phyloP scores from a whole-genome alignment of 2,888 invertebrate species.

The Drosophila dives region DNA sequence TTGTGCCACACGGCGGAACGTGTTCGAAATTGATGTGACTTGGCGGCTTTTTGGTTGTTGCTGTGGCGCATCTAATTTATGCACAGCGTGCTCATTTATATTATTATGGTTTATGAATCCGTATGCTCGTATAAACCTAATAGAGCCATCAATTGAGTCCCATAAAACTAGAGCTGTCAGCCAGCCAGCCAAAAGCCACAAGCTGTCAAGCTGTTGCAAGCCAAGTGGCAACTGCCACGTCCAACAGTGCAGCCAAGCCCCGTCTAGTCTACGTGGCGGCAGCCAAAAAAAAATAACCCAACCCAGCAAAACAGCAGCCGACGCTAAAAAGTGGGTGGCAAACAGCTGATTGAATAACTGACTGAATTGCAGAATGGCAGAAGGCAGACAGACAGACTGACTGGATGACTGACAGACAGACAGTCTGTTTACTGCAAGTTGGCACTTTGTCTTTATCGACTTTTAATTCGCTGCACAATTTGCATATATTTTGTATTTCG shows the following conservation, averaged over 20 bases:
- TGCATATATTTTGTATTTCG: slow-evolving; percentile 54
- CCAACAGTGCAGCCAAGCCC: slow-evolving; percentile 53
- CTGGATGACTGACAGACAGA: slow-evolving; percentile 17
- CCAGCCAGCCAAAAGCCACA: slow-evolving; percentile 1
- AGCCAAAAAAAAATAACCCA: slow-evolving; percentile 3
- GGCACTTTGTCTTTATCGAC: slow-evolving; percentile 53
- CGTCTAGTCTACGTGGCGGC: slow-evolving; percentile 70
- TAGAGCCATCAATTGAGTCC: slow-evolving; percentile 69
- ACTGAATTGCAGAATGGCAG: slow-evolving; percentile 4
- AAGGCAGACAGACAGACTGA: slow-evolving; percentile 14
- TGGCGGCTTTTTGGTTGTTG: slow-evolving; percentile 40
- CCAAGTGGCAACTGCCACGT: slow-evolving; percentile 53
- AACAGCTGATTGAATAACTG: slow-evolving; percentile 40
- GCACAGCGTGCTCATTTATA: slow-evolving; percentile 59
- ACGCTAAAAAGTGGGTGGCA: slow-evolving; percentile 47
- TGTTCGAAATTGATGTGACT: slow-evolving; percentile 59
- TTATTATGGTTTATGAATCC: slow-evolving; percentile 74
- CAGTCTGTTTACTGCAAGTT: slow-evolving; percentile 43
- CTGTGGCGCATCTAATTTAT: slow-evolving; percentile 61
- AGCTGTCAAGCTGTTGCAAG: slow-evolving; percentile 40
- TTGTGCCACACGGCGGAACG: slow-evolving; percentile 50
- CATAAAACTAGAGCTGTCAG: slow-evolving; percentile 63
- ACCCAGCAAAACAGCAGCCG: slow-evolving; percentile 16
- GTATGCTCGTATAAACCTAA: slow-evolving; percentile 71
- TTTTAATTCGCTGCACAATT: slow-evolving; percentile 60